Evolutionary conservation across 2,113 vertebrate species (phyloP), one percentile per base, ranked within the genome.

Genomic region (Anthoscopus minutus): DNA sequence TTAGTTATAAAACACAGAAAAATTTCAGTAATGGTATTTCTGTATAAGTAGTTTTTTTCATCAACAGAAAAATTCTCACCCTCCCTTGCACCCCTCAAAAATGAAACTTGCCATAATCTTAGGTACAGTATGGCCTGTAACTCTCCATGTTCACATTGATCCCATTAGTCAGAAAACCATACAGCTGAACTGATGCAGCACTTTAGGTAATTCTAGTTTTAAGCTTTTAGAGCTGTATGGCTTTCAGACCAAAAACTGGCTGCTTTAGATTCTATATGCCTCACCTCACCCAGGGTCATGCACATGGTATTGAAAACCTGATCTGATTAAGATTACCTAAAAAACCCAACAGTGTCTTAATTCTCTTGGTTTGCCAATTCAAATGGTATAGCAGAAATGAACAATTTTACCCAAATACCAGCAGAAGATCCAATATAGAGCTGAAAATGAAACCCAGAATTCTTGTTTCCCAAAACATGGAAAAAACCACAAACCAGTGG

Each of bases 21-120:
- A 47, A 64, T 70, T 78, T 78, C 50, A 61, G 6, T 44, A 25
- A 5, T 6, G 12, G 7, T 67, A 45, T 67, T 64, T 77, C 31
- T 60, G 7, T 56, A 15, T 38, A 9, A 6, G 10, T 84, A 58
- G 9, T 12, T 72, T 80, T 83, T 83, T 33, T 11, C 4, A 64
- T 25, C 15, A 47, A 9, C 11, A 72, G 35, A 76, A 71, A 54
- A 71, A 44, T 8, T 16, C 27, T 10, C 2, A 22, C 4, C 38
- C 5, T n/a, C 1, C 2, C 2, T 40, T 91, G 28, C 1, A 0
- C 2, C 4, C 13, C 8, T 6, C 0, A 0, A 79, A 86, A 48
- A 1, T 11, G 0, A 71, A 28, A 30, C 81, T 77, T 64, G 3
- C 28, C 30, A 42, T 42, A 62, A 45, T 33, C 11, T 86, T 19